phyloP scores from a whole-genome alignment of 1,140 invertebrate genomes.

The Calephelis virginiensis region DNA sequence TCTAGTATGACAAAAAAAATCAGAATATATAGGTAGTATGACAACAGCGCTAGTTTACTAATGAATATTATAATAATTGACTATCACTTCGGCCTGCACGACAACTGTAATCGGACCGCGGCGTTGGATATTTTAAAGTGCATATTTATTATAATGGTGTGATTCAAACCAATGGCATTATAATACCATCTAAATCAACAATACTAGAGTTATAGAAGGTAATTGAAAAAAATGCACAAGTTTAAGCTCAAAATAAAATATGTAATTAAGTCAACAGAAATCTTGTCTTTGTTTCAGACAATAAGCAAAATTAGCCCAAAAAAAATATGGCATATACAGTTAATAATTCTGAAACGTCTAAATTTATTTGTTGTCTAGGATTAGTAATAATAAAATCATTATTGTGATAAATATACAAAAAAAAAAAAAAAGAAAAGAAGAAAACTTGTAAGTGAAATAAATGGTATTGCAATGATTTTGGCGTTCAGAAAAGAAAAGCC shows the following conservation, averaged over 20 bases:
- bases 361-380: no score
- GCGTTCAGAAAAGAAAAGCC: background rate
- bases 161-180: background rate
- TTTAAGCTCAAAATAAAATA: background rate
- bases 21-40: conserved; percentile 27
- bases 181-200: conserved; percentile 1
- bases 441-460: background rate
- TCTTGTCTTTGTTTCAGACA: no score
- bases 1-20: background rate
- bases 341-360: no score
- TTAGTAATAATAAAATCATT: background rate
- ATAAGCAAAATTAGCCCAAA: no score
- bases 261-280: no score
- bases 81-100: conserved; percentile 52
- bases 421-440: background rate
- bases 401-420: background rate
- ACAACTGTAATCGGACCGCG: conserved; percentile 19
- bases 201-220: background rate
- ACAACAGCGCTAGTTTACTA: conserved; percentile 36
- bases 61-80: conserved; percentile 69
- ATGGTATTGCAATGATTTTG: background rate
- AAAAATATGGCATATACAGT: no score
- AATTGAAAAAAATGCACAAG: background rate
- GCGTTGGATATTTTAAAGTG: background rate
- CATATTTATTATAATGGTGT: background rate